Conservation (phyloP, 1,140 invertebrate genomes). For the Hirudo medicinalis region DNA sequence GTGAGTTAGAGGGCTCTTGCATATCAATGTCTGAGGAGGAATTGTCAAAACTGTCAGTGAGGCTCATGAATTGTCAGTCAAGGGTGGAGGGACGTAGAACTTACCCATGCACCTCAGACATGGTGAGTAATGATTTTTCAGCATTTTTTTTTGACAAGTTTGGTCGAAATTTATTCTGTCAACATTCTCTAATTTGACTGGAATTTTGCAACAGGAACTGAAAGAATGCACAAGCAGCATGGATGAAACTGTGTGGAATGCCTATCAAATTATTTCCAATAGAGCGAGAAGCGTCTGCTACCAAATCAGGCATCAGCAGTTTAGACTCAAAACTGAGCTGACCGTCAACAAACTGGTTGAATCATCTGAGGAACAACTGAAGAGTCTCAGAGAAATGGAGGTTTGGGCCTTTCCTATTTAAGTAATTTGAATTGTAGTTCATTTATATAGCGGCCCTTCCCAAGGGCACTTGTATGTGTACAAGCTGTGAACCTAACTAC, state of each 20-base stretch:
- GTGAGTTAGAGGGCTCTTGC: conserved; percentile 49
- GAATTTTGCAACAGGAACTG: conserved; percentile 39
- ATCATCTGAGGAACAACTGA: conserved; percentile 40
- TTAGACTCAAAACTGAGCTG: conserved; percentile 52
- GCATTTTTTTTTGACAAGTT: too few relatives aligned
- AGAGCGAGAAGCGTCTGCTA: conserved; percentile 56
- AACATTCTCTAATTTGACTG: too few relatives aligned
- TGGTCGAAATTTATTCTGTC: too few relatives aligned
- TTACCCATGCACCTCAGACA: conserved; percentile 50
- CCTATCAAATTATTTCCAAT: conserved; percentile 57
- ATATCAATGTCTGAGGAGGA: conserved; percentile 51
- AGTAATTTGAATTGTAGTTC: too few relatives aligned
- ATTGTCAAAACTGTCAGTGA: conserved; percentile 53
- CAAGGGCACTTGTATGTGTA: too few relatives aligned
- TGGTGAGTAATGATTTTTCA: conserved; percentile 39
- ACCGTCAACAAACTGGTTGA: conserved; percentile 54
- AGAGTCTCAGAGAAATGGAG: conserved; percentile 34
- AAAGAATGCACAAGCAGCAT: conserved; percentile 53
- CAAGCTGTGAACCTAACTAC: too few relatives aligned
- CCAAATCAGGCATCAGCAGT: conserved; percentile 51
- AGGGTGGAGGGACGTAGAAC: conserved; percentile 49
- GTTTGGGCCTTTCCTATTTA: conserved; percentile 13
- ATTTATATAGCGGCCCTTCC: too few relatives aligned
- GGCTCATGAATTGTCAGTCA: conserved; percentile 57
- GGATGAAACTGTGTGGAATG: conserved; percentile 57